These are phyloP conservation scores for Amphilophus citrinellus DNA, from an alignment of 2,113 vertebrate genomes.

Conservation along the genomic window DNA sequence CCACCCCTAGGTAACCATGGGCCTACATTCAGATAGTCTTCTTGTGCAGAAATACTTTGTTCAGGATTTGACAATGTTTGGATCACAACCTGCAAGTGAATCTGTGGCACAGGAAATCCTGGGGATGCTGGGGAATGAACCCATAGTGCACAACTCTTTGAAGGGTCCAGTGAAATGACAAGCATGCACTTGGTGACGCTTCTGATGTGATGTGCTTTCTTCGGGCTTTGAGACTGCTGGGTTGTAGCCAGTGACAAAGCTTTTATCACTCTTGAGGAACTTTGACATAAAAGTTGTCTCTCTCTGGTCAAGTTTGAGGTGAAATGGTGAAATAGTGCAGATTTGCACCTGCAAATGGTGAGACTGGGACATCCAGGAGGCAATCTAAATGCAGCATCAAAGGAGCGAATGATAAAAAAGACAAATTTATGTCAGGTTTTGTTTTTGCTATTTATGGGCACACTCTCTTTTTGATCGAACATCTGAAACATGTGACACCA, in stretches of 20 bases:
- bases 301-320: not conserved
- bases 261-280: too few species aligned
- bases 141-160: not conserved
- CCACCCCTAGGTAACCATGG: not conserved
- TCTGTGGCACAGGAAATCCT: not conserved
- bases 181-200: not conserved
- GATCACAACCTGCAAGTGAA: not conserved
- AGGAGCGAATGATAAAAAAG: not conserved
- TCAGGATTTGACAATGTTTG: not conserved
- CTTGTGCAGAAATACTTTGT: not conserved
- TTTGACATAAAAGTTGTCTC: too few species aligned
- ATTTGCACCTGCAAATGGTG: not conserved
- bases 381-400: not conserved
- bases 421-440: not conserved
- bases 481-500: not conserved
- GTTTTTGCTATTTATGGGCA: not conserved
- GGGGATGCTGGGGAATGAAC: not conserved
- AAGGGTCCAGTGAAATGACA: not conserved
- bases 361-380: not conserved
- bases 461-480: not conserved
- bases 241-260: not conserved
- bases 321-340: not conserved
- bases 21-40: not conserved
- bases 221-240: not conserved
- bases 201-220: not conserved